Evolutionary conservation across 2,888 invertebrate genomes (phyloP).

Genomic region (Caenorhabditis panamensis): DNA sequence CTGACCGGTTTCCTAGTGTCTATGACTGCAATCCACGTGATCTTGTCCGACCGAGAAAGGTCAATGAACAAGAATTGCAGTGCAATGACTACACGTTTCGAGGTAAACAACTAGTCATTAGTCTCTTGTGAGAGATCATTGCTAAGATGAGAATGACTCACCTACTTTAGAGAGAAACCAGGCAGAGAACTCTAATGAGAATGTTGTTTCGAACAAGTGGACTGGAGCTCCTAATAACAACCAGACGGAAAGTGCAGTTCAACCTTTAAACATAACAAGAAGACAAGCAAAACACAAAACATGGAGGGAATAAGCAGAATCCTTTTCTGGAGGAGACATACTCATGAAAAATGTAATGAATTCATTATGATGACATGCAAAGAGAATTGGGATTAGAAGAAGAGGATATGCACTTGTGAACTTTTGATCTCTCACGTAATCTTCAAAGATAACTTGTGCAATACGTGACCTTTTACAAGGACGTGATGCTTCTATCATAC

Average conservation of each 20-base stretch:
- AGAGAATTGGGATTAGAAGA: not conserved
- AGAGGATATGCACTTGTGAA: not conserved
- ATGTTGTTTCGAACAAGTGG: too few species aligned
- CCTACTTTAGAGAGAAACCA: constrained; percentile 41
- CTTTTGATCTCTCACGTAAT: not conserved
- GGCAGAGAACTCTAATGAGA: constrained; percentile 10
- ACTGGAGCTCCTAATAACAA: not conserved
- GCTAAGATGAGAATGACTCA: too few species aligned
- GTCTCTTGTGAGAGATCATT: not conserved
- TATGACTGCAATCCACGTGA: constrained; percentile 3
- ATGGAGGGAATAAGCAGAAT: not conserved
- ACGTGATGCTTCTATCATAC: too few species aligned
- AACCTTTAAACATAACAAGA: not conserved
- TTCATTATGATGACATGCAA: constrained; percentile 8
- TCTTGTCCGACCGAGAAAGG: constrained; percentile 4
- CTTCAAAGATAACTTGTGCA: too few species aligned
- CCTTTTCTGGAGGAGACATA: not conserved
- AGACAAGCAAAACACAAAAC: not conserved
- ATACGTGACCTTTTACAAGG: too few species aligned
- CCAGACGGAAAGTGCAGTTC: not conserved
- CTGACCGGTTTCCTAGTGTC: not conserved
- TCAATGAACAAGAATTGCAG: not conserved
- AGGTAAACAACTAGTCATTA: constrained; percentile 11
- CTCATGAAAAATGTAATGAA: constrained; percentile 13
- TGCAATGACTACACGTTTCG: not conserved